phyloP scores from a whole-genome alignment of 1,140 invertebrate species.

The Drosophila paulistorum region DNA sequence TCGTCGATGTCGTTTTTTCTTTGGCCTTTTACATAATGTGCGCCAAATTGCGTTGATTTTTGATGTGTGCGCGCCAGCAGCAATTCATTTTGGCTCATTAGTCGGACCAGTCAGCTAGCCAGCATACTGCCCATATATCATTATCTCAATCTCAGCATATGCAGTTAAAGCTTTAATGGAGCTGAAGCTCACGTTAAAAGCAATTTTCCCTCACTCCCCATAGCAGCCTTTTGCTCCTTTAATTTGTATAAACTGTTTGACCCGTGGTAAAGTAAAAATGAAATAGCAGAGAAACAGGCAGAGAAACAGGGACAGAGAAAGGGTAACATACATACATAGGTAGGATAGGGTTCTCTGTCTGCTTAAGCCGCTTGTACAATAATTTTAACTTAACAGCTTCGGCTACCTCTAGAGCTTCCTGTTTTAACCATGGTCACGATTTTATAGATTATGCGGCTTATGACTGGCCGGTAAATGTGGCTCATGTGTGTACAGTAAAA shows the following conservation, averaged over 20 bases:
- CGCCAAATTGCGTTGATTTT: constrained; percentile 79
- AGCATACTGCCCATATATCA: constrained; percentile 70
- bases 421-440: constrained; percentile 32
- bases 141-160: constrained; percentile 62
- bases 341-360: background rate
- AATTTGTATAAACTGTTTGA: constrained; percentile 17
- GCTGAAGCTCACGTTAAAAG: constrained; percentile 46
- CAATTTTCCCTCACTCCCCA: constrained; percentile 33
- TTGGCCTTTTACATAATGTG: constrained; percentile 68
- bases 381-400: constrained; percentile 54
- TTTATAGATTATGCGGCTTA: constrained; percentile 64
- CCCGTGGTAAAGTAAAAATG: too few species aligned
- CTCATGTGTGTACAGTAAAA: constrained; percentile 20
- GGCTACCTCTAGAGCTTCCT: background rate
- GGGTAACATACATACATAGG: background rate
- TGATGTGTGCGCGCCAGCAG: constrained; percentile 54
- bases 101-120: constrained; percentile 63
- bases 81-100: constrained; percentile 81
- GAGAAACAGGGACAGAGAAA: background rate
- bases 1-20: constrained; percentile 8
- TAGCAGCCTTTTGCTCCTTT: background rate
- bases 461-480: constrained; percentile 56
- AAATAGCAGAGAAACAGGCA: background rate
- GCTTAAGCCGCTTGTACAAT: constrained; percentile 59
- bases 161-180: constrained; percentile 51